phyloP scores from a whole-genome alignment of 2,888 invertebrate genomes.

The Rhopalosiphum nymphaeae region DNA sequence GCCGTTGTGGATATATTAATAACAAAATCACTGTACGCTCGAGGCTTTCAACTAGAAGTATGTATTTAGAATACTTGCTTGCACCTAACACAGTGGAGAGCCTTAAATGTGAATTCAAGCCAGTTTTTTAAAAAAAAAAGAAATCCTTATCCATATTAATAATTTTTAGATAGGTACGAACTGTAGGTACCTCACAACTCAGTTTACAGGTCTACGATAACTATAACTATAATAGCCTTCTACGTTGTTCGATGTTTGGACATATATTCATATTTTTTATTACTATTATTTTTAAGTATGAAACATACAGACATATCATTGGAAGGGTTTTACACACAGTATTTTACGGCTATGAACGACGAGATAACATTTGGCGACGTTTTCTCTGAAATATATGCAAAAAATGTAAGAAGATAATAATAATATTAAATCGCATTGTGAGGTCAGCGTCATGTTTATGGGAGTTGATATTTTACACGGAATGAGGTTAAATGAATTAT shows the following conservation, averaged over 20 bases:
- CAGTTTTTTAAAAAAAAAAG: not conserved
- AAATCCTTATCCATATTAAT: not conserved
- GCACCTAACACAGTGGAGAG: not conserved
- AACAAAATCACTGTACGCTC: not conserved
- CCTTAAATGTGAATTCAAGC: not conserved
- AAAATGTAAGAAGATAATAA: not conserved
- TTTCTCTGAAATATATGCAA: not conserved
- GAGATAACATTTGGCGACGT: not conserved
- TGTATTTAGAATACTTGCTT: not conserved
- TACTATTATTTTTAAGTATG: not conserved
- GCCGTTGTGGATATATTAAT: not conserved
- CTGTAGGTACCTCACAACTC: not conserved
- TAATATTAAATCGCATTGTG: not conserved
- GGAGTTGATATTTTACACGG: not conserved
- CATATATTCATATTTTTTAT: not conserved
- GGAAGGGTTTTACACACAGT: not conserved
- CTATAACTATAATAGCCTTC: not conserved
- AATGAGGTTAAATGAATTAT: constrained; percentile 43
- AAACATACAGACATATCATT: not conserved
- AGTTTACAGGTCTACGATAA: not conserved
- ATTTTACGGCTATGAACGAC: not conserved
- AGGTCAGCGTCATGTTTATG: not conserved
- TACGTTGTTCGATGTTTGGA: not conserved
- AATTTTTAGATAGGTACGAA: not conserved
- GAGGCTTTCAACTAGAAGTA: not conserved